phyloP scores from a whole-genome alignment of 1,140 invertebrate genomes.

The Aphidius ervi region DNA sequence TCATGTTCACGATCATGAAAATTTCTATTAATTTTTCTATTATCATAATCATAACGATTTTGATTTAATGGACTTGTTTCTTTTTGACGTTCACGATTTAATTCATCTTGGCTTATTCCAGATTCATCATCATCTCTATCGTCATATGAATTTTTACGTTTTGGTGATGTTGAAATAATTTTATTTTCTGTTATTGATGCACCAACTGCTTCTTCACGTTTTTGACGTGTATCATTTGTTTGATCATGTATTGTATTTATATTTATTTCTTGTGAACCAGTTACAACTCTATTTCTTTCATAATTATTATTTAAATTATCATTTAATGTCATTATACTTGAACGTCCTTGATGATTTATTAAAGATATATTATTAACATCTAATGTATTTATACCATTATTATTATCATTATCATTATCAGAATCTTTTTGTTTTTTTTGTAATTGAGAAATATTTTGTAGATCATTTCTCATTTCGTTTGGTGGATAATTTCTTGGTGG shows the following conservation, averaged over 20 bases:
- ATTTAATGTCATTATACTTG: neutral
- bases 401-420: conserved; percentile 40
- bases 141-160: conserved; percentile 46
- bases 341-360: neutral
- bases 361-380: neutral
- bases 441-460: conserved; percentile 26
- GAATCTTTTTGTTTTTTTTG: conserved; percentile 38
- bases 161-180: conserved; percentile 31
- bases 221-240: conserved; percentile 37
- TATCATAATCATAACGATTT: conserved; percentile 41
- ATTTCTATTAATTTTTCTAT: conserved; percentile 32
- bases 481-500: conserved; percentile 49
- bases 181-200: conserved; percentile 40
- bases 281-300: conserved; percentile 39
- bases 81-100: conserved; percentile 43
- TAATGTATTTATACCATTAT: conserved; percentile 29
- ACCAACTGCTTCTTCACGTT: conserved; percentile 48
- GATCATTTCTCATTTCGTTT: conserved; percentile 39
- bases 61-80: conserved; percentile 33
- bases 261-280: conserved; percentile 44
- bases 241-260: conserved; percentile 28
- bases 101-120: conserved; percentile 42
- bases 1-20: conserved; percentile 44
- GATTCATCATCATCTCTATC: conserved; percentile 49
- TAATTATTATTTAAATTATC: neutral